Conservation (phyloP, 2,797 vertebrate species). For the Sebastiscus tertius region DNA sequence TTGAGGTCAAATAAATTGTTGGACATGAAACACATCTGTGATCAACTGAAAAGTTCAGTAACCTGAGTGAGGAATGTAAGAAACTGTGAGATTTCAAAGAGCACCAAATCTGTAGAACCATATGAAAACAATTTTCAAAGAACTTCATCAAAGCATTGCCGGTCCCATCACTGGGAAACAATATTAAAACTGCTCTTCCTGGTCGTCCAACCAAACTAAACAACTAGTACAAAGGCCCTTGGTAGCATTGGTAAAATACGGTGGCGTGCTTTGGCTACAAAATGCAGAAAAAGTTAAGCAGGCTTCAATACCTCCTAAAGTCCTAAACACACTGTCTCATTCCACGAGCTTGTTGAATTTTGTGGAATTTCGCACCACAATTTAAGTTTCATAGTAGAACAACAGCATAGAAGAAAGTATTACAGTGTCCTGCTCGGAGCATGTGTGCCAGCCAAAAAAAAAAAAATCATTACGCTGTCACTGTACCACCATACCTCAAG, state of each 20-base stretch:
- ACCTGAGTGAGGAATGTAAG: background rate
- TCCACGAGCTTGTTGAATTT: background rate
- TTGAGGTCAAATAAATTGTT: background rate
- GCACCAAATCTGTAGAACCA: background rate
- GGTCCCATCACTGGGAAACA: background rate
- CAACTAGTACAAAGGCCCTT: background rate
- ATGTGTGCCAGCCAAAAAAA: conserved; percentile 20
- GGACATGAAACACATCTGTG: background rate
- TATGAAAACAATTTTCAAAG: background rate
- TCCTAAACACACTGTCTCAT: background rate
- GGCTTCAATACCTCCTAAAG: background rate
- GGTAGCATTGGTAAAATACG: background rate
- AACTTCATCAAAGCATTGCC: background rate
- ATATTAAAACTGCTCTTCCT: background rate
- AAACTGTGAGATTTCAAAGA: background rate
- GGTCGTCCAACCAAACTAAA: background rate
- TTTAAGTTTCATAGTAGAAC: background rate
- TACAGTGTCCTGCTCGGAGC: conserved; percentile 21
- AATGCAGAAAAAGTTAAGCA: background rate
- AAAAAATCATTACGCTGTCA: conserved; percentile 38
- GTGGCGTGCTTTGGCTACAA: background rate
- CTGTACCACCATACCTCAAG: conserved; percentile 17
- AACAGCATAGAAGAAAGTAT: conserved; percentile 13
- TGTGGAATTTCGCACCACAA: background rate
- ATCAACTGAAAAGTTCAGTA: background rate